These are phyloP conservation scores for Cyprinodon brontotheroides DNA, from an alignment of 2,113 vertebrate genomes.

Conservation along the genomic window DNA sequence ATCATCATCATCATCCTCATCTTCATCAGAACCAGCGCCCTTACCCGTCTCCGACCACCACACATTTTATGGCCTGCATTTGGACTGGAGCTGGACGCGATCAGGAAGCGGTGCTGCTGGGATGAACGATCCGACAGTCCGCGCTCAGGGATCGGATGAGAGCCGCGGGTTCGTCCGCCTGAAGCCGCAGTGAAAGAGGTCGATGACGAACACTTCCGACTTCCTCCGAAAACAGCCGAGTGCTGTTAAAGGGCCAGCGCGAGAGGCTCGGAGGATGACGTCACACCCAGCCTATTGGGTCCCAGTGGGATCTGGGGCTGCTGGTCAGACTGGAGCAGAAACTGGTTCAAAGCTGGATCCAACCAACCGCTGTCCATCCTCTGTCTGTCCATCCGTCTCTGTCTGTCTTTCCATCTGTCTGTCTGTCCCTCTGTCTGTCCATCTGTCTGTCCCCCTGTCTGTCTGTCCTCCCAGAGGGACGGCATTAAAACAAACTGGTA, in stretches of 20 bases:
- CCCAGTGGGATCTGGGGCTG: background rate
- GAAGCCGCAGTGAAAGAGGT: constrained; percentile 76
- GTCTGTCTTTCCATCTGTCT: too few species aligned
- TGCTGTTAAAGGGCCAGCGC: constrained; percentile 68
- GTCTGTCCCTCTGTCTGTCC: too few species aligned
- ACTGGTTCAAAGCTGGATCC: too few species aligned
- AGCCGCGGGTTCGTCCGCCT: constrained; percentile 72
- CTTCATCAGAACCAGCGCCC: constrained; percentile 29
- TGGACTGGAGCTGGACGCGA: constrained; percentile 52
- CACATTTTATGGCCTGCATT: constrained; percentile 86
- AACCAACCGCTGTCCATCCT: too few species aligned
- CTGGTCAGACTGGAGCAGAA: too few species aligned
- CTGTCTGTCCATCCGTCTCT: too few species aligned
- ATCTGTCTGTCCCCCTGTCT: too few species aligned
- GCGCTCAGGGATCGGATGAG: constrained; percentile 54
- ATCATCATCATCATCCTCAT: too few species aligned
- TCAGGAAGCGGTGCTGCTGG: constrained; percentile 28
- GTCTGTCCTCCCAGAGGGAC: too few species aligned
- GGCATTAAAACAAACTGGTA: too few species aligned
- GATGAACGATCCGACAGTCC: constrained; percentile 39
- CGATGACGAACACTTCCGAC: constrained; percentile 53
- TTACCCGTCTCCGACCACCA: constrained; percentile 86
- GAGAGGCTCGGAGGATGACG: background rate
- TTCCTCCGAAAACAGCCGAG: constrained; percentile 72
- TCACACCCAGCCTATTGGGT: background rate